These are phyloP conservation scores for Anastrepha ludens DNA, from an alignment of 1,140 invertebrate species.

Conservation along the genomic window DNA sequence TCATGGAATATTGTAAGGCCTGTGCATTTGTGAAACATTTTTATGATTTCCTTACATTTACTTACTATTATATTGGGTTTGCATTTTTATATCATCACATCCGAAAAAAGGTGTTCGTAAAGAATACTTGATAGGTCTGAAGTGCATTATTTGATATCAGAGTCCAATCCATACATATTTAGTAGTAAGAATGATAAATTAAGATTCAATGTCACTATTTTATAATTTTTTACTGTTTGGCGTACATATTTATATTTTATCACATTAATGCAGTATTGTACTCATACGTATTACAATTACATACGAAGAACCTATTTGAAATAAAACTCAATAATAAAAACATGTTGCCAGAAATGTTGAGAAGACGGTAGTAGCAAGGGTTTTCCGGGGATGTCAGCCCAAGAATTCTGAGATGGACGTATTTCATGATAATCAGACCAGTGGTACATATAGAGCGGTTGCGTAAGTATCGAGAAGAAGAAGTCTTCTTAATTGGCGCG, in stretches of 20 bases:
- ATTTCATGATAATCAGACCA: too few species aligned
- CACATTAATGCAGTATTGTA: conserved; percentile 29
- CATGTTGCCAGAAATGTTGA: too few species aligned
- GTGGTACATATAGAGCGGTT: too few species aligned
- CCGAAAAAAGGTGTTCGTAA: not conserved
- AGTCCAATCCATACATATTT: conserved; percentile 11
- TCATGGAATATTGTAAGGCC: not conserved
- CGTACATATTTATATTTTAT: not conserved
- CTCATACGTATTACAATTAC: not conserved
- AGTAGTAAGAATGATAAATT: conserved; percentile 7
- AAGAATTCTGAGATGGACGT: too few species aligned
- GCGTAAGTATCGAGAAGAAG: too few species aligned
- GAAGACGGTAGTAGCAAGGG: too few species aligned
- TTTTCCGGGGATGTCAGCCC: too few species aligned
- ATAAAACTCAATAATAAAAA: not conserved
- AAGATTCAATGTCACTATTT: conserved; percentile 19
- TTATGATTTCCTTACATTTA: conserved; percentile 15
- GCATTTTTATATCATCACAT: not conserved
- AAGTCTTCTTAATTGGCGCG: too few species aligned
- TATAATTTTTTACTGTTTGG: not conserved
- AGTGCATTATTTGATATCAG: not conserved
- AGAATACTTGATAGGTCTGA: not conserved
- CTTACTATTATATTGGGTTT: not conserved
- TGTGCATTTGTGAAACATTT: not conserved
- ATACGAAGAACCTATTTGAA: not conserved